Evolutionary conservation across 2,797 vertebrate species (phyloP), one percentile per base, ranked within the genome.

Genomic region (Myripristis murdjan): DNA sequence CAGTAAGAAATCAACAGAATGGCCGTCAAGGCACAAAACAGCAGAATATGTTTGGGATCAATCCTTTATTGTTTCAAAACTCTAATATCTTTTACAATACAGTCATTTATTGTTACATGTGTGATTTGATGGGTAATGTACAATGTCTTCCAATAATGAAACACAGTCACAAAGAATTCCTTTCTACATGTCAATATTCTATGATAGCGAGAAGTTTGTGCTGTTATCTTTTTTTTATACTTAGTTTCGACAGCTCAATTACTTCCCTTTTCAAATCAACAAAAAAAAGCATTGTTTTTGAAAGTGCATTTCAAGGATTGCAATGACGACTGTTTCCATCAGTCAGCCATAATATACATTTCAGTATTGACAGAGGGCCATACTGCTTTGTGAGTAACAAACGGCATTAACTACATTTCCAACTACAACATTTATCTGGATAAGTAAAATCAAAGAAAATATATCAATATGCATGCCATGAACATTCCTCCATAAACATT

Each of bases 1-100:
- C 26, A 35, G 52, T 31, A 35, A 35, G 18, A 2, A 20, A 57
- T 57, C 16, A 16, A 23, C n/a, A 0, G 0, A 39, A 20, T 33
- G 6, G 11, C 6, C 23, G 61, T 61, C 1, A 46, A 15, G 5
- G 61, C 4, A 28, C 44, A 65, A 59, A 70, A 28, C 22, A 63
- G 24, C 16, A 41, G 11, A 73, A 49, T 70, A 31, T 77, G 72
- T 88, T 88, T 92, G 96, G 95, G 95, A 96, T 98, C 95, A 97
- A 97, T 96, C 97, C 95, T 99, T 99, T 99, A 99, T 98, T 99
- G 96, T 97, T 98, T 98, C 96, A 98, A 99, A 99, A 99, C 96
- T 97, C 96, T 97, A 95, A 94, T 96, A 96, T 98, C 95, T 97
- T 97, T 97, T 97, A 96, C 97, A 98, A 97, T 98, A 98, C 97